Evolutionary conservation across 2,888 invertebrate species (phyloP), one percentile per base, ranked within the genome.

Genomic region (Scaptomyza flava): DNA sequence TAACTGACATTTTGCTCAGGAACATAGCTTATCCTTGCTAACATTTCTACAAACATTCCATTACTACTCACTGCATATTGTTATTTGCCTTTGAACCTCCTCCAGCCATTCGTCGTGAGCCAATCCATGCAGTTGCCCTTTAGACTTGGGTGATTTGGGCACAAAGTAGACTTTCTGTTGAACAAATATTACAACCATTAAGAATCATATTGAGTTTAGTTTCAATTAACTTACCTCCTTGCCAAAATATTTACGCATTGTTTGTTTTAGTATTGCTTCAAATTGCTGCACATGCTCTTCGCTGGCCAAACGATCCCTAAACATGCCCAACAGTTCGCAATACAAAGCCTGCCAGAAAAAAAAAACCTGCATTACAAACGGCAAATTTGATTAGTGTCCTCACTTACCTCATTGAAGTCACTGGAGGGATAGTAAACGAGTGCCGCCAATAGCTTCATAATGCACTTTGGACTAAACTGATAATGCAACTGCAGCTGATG

Each of bases 261-360:
- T 92, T 43, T 93, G 93, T 72, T 93, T 93, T 1, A 95, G 90
- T 62, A 97, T 94, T 11, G 92, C 90, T 77, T 94, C 94, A 85
- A 96, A 96, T 84, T 93, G 93, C n/a, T 92, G 91, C 62, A 93
- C 93, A 69, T 96, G 95, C 27, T 95, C 94, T 6, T 93, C 93
- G 20, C 93, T 94, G 2, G 94, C 94, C 23, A 98, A 92, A 77
- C 95, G 94, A 89, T 97, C 96, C 74, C 94, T 93, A 91, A 98
- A 98, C 87, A 96, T 93, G 66, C 95, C 93, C 62, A 94, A 92
- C 1, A 96, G 95, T 93, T 98, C 98, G 78, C 96, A 95, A 33
- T 94, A 92, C 77, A 96, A 93, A 3, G 95, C 94, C 95, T 96
- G 90, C 68, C 9, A 23, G 17, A 23, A 23, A 4, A 23, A 4